phyloP scores from a whole-genome alignment of 2,888 invertebrate genomes.

The Drosophila borealis region DNA sequence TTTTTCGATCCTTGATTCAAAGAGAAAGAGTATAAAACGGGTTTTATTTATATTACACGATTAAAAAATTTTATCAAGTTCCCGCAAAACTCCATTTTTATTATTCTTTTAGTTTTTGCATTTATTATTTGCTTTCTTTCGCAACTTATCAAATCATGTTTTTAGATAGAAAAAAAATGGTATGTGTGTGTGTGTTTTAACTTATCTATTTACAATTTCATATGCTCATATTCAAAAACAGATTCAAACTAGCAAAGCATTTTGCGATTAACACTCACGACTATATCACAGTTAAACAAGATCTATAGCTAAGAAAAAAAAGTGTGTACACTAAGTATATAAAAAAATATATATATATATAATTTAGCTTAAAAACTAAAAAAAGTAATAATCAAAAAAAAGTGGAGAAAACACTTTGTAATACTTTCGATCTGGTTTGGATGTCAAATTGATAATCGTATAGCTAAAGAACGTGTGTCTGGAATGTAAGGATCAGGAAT shows the following conservation, averaged over 20 bases:
- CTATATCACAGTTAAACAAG: slow-evolving; percentile 67
- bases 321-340: slow-evolving; percentile 4
- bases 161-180: slow-evolving; percentile 27
- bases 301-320: slow-evolving; percentile 25
- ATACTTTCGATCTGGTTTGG: slow-evolving; percentile 55
- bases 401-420: slow-evolving; percentile 27
- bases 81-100: not conserved
- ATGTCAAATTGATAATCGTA: slow-evolving; percentile 28
- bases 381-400: slow-evolving; percentile 16
- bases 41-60: too few species aligned
- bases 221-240: slow-evolving; percentile 15
- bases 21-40: too few species aligned
- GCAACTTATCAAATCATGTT: slow-evolving; percentile 37
- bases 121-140: slow-evolving; percentile 45
- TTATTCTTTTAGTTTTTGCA: slow-evolving; percentile 17
- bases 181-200: slow-evolving; percentile 15
- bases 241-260: slow-evolving; percentile 61
- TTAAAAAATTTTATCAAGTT: not conserved
- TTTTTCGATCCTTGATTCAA: too few species aligned
- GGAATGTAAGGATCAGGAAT: slow-evolving; percentile 16
- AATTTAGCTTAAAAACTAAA: slow-evolving; percentile 38
- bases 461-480: not conserved
- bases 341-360: slow-evolving; percentile 15
- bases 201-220: slow-evolving; percentile 46
- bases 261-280: slow-evolving; percentile 56